Evolutionary conservation across 1,140 invertebrate species (phyloP).

Genomic region (Calephelis nemesis): DNA sequence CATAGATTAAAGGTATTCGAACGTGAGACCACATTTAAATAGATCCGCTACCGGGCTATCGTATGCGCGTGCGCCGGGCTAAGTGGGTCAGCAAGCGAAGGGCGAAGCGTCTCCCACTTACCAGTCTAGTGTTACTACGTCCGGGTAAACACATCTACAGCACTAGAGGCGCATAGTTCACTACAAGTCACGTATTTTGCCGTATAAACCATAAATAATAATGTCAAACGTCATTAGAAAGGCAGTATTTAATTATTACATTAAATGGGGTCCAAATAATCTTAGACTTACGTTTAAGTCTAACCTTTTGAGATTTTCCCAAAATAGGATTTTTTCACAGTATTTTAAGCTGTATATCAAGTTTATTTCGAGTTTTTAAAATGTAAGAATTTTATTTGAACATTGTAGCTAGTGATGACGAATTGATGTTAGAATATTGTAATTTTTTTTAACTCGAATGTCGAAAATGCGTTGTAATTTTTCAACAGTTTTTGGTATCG

Average conservation of each 20-base stretch:
- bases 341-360: no score
- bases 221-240: constrained; percentile 8
- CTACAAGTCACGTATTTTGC: constrained; percentile 10
- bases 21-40: constrained; percentile 39
- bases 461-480: no score
- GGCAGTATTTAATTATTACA: background rate
- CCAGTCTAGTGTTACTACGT: constrained; percentile 33
- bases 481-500: no score
- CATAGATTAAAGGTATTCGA: constrained; percentile 15
- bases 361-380: no score
- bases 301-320: no score
- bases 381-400: no score
- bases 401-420: no score
- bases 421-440: no score
- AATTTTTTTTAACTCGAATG: no score
- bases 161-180: constrained; percentile 8
- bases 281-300: background rate
- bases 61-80: constrained; percentile 34
- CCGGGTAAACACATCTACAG: constrained; percentile 31
- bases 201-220: background rate
- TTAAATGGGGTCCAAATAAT: background rate
- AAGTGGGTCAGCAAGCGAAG: constrained; percentile 67
- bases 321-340: no score
- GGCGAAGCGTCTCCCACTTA: constrained; percentile 57
- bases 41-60: constrained; percentile 41